Base-by-base conservation (phyloP, 2,888 invertebrate genomes). In the Apamea anceps region DNA sequence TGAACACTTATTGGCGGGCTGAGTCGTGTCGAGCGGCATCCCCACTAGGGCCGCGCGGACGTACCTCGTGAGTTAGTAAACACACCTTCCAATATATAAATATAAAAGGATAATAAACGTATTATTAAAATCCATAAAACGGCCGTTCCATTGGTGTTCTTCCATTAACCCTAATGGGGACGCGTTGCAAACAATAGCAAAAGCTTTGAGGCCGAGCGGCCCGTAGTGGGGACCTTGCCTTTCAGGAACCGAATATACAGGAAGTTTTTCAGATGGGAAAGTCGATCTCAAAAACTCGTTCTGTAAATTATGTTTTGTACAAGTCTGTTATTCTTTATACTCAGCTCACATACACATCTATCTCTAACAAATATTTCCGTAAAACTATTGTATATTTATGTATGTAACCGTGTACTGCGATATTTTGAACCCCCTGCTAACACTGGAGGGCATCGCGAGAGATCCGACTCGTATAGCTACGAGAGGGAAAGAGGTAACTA, bases 401-500 rank as follows among this genome's bases (percentile, higher is more conserved):
- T 90, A 79, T 90, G 89, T 95, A 94, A 95, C 92, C 90, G 86
- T 92, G 89, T 91, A 93, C 94, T 94, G 88, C 87, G 90, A 88
- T 92, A 88, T 94, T 92, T 93, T 94, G 94, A 96, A 90, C 96
- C 96, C 95, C 94, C 96, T 84, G 94, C 96, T 84, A 94, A 95
- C 90, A 89, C 96, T 88, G 95, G 94, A 92, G 95, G 94, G 77
- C 96, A 94, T 82, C 96, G 96, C 65, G 96, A 96, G 93, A 94
- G 96, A 73, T 93, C 96, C 48, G 96, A 97, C 93, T 96, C 98
- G 93, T 98, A 98, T 96, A 97, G 97, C 95, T 98, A 98, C 96
- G 98, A 98, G 95, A 94, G 97, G 86, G 97, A 98, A 93, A 97
- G 98, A 98, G 98, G 98, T 98, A 98, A 97, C 91, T 76, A 91